phyloP scores from a whole-genome alignment of 1,140 invertebrate species.

The Laupala kohalensis region DNA sequence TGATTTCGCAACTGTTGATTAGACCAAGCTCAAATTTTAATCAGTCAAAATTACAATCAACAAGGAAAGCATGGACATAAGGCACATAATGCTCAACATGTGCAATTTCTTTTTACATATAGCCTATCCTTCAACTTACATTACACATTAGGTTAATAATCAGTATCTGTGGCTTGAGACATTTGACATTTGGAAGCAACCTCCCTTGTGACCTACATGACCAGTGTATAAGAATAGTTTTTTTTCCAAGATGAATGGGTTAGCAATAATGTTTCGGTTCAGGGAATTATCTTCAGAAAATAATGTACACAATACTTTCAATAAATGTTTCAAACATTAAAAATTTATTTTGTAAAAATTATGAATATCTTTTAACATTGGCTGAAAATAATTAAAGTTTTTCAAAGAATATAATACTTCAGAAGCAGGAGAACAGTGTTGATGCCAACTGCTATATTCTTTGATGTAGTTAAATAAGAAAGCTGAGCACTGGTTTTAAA shows the following conservation, averaged over 20 bases:
- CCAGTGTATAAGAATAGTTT: background rate
- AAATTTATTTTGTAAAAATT: slow-evolving; percentile 20
- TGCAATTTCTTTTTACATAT: slow-evolving; percentile 5
- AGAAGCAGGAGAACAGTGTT: slow-evolving; percentile 10
- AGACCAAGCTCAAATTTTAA: slow-evolving; percentile 4
- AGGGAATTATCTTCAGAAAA: slow-evolving; percentile 5
- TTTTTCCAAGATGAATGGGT: background rate
- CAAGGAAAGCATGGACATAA: slow-evolving; percentile 14
- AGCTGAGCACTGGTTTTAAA: background rate
- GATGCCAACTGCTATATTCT: slow-evolving; percentile 12
- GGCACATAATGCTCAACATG: slow-evolving; percentile 12
- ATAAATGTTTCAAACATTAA: slow-evolving; percentile 16
- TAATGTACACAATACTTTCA: slow-evolving; percentile 15
- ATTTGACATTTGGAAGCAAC: background rate
- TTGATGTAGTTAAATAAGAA: slow-evolving; percentile 9
- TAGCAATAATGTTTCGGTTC: background rate
- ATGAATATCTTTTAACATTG: slow-evolving; percentile 17
- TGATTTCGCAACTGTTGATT: slow-evolving; percentile 5
- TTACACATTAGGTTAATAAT: background rate
- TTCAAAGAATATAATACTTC: slow-evolving; percentile 14
- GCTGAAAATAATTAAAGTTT: slow-evolving; percentile 16
- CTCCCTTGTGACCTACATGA: slow-evolving; percentile 2
- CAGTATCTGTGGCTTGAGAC: background rate
- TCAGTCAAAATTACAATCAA: slow-evolving; percentile 11
- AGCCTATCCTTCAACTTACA: slow-evolving; percentile 2